These are phyloP conservation scores for Tiliacea citrago DNA, from an alignment of 2,888 invertebrate species.

Conservation along the genomic window DNA sequence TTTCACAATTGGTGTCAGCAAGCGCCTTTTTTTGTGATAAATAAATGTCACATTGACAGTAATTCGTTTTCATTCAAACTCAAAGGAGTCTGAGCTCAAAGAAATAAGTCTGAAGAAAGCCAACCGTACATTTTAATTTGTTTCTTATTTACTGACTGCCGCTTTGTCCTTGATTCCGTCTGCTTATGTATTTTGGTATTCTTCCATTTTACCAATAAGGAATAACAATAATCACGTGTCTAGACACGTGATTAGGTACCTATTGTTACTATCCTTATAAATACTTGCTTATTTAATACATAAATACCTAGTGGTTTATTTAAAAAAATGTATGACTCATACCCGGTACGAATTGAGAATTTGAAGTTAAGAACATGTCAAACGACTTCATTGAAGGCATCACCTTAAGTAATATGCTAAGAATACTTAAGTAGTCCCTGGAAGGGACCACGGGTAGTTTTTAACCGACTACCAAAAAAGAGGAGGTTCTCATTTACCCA, in stretches of 20 bases:
- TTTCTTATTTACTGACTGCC: constrained; percentile 29
- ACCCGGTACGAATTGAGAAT: not conserved
- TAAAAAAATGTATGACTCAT: too few species aligned
- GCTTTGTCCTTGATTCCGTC: not conserved
- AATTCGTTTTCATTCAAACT: constrained; percentile 37
- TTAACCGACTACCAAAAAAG: too few species aligned
- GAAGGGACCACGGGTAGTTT: too few species aligned
- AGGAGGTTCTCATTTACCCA: too few species aligned
- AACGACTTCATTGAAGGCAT: too few species aligned
- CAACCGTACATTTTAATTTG: constrained; percentile 33
- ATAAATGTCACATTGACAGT: constrained; percentile 35
- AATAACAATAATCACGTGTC: too few species aligned
- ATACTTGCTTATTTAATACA: too few species aligned
- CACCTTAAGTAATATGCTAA: too few species aligned
- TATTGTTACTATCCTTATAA: too few species aligned
- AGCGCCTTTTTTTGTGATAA: constrained; percentile 4
- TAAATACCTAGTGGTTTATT: not conserved
- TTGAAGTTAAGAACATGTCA: not conserved
- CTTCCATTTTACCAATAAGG: not conserved
- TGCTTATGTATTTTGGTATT: not conserved
- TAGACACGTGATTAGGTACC: too few species aligned
- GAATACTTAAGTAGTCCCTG: too few species aligned
- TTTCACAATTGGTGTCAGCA: constrained; percentile 3
- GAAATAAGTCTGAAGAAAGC: constrained; percentile 22
- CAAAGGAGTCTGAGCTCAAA: constrained; percentile 23